Conservation (phyloP, 2,113 vertebrate genomes). For the Rhynchopsitta pachyrhyncha region DNA sequence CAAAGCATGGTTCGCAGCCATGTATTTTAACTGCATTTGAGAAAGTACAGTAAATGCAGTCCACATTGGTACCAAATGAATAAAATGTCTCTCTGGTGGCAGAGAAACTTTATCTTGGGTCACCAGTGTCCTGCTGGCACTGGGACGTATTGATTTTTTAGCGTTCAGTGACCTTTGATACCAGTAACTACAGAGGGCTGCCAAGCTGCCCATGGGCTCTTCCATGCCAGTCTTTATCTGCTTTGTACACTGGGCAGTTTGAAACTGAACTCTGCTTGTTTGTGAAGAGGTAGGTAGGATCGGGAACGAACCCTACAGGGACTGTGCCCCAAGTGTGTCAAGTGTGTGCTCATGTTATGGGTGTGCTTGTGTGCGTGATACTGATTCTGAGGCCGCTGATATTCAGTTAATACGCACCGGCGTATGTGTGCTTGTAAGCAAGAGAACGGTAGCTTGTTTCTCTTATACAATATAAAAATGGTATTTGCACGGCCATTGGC, state of each 20-base stretch:
- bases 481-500: background rate
- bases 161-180: slow-evolving; percentile 55
- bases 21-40: background rate
- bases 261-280: slow-evolving; percentile 5
- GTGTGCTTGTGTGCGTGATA: background rate
- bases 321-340: background rate
- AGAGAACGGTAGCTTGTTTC: background rate
- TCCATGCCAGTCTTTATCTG: slow-evolving; percentile 49
- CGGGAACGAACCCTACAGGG: background rate
- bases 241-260: background rate
- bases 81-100: background rate
- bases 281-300: background rate
- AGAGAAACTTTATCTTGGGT: background rate
- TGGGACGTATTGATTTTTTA: slow-evolving; percentile 54
- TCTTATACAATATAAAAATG: background rate
- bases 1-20: background rate
- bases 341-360: background rate
- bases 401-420: background rate
- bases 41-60: background rate
- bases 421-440: background rate
- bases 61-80: background rate
- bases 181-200: background rate
- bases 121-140: slow-evolving; percentile 6
- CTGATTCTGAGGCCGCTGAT: background rate
- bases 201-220: slow-evolving; percentile 33